Conservation (phyloP, 2,797 vertebrate genomes). For the Myotis planiceps region DNA sequence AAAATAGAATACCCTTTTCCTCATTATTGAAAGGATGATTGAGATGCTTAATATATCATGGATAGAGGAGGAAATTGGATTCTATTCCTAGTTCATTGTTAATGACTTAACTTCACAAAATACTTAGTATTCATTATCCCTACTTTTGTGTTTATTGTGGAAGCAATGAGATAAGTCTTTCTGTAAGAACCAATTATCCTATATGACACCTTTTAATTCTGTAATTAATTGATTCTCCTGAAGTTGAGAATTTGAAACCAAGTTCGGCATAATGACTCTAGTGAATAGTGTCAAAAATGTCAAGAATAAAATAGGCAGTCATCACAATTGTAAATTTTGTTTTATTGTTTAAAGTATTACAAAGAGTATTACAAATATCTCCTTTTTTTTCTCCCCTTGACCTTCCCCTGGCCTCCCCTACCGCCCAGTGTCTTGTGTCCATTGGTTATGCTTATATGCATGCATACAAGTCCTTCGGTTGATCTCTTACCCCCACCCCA, state of each 20-base stretch:
- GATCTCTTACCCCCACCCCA: too few relatives aligned
- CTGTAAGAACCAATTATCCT: conserved; percentile 79
- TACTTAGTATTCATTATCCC: conserved; percentile 83
- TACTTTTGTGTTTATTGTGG: conserved; percentile 79
- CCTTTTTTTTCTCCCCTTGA: too few relatives aligned
- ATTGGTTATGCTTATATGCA: too few relatives aligned
- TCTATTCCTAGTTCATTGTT: conserved; percentile 85
- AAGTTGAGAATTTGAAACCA: conserved; percentile 60
- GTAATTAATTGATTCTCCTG: conserved; percentile 74
- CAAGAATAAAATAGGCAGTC: neutral
- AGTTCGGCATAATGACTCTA: conserved; percentile 48
- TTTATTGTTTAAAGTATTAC: too few relatives aligned
- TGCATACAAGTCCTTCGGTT: too few relatives aligned
- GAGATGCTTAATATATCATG: conserved; percentile 77
- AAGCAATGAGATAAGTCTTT: conserved; percentile 79
- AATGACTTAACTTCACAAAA: conserved; percentile 85
- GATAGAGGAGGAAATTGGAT: conserved; percentile 86
- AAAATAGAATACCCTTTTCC: conserved; percentile 66
- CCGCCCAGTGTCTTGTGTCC: too few relatives aligned
- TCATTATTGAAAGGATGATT: conserved; percentile 71
- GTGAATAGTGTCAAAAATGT: conserved; percentile 31
- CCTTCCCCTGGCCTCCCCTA: too few relatives aligned
- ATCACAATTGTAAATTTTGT: neutral
- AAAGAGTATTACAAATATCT: too few relatives aligned
- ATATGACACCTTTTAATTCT: conserved; percentile 71